phyloP scores from a whole-genome alignment of 1,140 invertebrate species.

The Chrysomallon squamiferum region DNA sequence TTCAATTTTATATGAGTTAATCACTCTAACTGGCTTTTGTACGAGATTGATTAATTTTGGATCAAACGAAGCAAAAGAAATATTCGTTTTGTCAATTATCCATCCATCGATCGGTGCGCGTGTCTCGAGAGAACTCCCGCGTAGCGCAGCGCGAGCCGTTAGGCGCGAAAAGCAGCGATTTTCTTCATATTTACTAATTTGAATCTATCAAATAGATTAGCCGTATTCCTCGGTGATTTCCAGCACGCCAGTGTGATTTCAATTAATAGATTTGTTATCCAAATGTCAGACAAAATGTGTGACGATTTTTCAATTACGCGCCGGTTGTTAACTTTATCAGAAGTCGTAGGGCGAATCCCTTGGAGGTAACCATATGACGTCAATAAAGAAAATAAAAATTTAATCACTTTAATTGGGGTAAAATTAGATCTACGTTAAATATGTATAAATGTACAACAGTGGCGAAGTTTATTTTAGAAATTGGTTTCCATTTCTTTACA shows the following conservation, averaged over 20 bases:
- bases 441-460: too few species aligned
- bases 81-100: slow-evolving; percentile 23
- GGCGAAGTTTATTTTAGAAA: too few species aligned
- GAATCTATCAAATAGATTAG: slow-evolving; percentile 37
- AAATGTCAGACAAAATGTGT: slow-evolving; percentile 1
- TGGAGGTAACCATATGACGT: too few species aligned
- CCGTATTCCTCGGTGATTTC: slow-evolving; percentile 33
- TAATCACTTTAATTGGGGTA: too few species aligned
- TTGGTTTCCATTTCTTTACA: too few species aligned
- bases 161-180: slow-evolving; percentile 13
- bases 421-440: too few species aligned
- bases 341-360: too few species aligned
- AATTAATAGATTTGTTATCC: slow-evolving; percentile 42
- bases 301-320: too few species aligned
- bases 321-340: too few species aligned
- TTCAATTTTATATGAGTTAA: slow-evolving; percentile 8
- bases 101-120: slow-evolving; percentile 13
- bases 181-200: slow-evolving; percentile 22
- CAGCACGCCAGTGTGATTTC: slow-evolving; percentile 32
- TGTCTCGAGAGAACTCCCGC: slow-evolving; percentile 17
- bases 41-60: slow-evolving; percentile 20
- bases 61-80: slow-evolving; percentile 19
- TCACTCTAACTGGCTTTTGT: slow-evolving; percentile 6
- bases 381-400: too few species aligned
- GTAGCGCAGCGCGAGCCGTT: slow-evolving; percentile 16